These are phyloP conservation scores for Sinonovacula constricta DNA, from an alignment of 1,140 invertebrate species.

Conservation along the genomic window DNA sequence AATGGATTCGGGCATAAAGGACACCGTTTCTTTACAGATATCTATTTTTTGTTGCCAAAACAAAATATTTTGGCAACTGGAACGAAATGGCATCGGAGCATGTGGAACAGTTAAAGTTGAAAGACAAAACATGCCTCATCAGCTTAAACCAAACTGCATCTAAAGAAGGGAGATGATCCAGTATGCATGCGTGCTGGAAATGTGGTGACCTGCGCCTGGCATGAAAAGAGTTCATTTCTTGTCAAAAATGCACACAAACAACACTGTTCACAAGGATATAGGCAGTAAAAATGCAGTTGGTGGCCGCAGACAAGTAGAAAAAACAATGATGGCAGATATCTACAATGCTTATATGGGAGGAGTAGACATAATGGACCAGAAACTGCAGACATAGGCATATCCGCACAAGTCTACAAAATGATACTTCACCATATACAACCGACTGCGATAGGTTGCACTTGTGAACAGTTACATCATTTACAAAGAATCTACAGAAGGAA, in stretches of 20 bases:
- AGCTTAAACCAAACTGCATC: not conserved
- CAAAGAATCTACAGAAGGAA: not conserved
- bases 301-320: slow-evolving; percentile 9
- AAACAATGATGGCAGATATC: not conserved
- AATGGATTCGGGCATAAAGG: slow-evolving; percentile 6
- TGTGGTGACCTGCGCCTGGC: not conserved
- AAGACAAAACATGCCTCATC: slow-evolving; percentile 16
- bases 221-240: slow-evolving; percentile 13
- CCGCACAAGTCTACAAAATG: slow-evolving; percentile 14
- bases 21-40: slow-evolving; percentile 25
- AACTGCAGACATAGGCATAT: slow-evolving; percentile 7
- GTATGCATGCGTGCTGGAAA: not conserved
- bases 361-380: slow-evolving; percentile 22
- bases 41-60: not conserved
- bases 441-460: not conserved
- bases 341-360: slow-evolving; percentile 13
- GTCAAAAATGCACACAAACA: not conserved
- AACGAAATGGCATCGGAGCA: not conserved
- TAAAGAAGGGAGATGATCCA: slow-evolving; percentile 1
- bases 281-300: not conserved
- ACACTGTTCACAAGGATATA: not conserved
- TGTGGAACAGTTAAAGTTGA: slow-evolving; percentile 17
- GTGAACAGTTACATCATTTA: slow-evolving; percentile 25
- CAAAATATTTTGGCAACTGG: slow-evolving; percentile 4
- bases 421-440: not conserved